These are phyloP conservation scores for Planococcus citri DNA, from an alignment of 1,140 invertebrate genomes.

Conservation along the genomic window DNA sequence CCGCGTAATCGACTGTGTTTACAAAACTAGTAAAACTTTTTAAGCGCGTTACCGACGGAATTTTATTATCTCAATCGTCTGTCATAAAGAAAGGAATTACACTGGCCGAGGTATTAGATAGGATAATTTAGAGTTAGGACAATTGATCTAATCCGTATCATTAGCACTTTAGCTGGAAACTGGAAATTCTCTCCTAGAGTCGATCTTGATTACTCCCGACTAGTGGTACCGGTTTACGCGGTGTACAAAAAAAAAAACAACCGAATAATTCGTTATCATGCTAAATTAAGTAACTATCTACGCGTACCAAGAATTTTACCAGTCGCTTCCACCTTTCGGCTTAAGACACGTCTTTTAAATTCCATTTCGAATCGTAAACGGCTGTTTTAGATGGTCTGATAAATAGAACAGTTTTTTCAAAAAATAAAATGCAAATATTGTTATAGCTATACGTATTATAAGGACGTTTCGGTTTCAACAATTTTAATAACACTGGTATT, in stretches of 20 bases:
- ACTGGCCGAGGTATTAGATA: not conserved
- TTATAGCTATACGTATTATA: too few species aligned
- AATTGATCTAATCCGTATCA: constrained; percentile 3
- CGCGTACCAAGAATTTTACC: not conserved
- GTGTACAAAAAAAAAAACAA: not conserved
- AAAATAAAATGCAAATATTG: not conserved
- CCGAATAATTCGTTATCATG: not conserved
- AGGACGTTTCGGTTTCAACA: not conserved
- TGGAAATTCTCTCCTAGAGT: not conserved
- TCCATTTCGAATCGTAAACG: not conserved
- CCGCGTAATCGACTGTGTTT: not conserved
- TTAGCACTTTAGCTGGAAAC: not conserved
- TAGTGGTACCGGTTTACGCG: not conserved
- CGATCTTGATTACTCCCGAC: not conserved
- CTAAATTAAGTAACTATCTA: not conserved
- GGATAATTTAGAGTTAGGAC: not conserved
- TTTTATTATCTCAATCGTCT: constrained; percentile 8
- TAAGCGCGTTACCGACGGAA: not conserved
- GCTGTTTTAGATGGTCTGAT: not conserved
- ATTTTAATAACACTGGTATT: not conserved
- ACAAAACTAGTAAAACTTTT: not conserved
- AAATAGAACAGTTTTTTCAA: not conserved
- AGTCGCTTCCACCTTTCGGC: not conserved
- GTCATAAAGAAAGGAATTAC: not conserved
- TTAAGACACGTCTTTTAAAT: not conserved